These are phyloP conservation scores for Bos indicus DNA, from an alignment of 2,113 vertebrate species.

Conservation along the genomic window DNA sequence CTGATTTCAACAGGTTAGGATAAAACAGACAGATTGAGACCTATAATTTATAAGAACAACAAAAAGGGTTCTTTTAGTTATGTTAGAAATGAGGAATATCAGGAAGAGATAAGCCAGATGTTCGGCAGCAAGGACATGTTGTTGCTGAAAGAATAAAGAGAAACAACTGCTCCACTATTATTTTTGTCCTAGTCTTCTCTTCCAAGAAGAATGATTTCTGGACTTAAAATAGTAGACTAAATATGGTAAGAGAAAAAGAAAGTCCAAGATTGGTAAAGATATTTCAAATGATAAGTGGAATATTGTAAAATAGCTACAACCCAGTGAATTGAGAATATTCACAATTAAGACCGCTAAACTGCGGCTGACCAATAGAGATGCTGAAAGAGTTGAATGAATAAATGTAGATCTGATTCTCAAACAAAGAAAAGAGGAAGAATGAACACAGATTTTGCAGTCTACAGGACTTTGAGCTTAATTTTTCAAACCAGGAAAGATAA, in stretches of 20 bases:
- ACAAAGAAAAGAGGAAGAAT: not conserved
- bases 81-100: not conserved
- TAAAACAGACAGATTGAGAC: not conserved
- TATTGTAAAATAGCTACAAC: not conserved
- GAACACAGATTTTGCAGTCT: not conserved
- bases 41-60: not conserved
- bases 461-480: not conserved
- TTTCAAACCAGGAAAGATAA: not conserved
- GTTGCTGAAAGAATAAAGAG: not conserved
- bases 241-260: not conserved
- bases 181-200: not conserved
- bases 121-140: not conserved
- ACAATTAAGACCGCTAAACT: not conserved
- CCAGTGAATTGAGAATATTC: not conserved
- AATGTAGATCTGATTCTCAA: not conserved
- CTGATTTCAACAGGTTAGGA: not conserved
- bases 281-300: not conserved
- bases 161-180: not conserved
- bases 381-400: not conserved
- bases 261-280: not conserved
- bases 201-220: not conserved
- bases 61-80: not conserved
- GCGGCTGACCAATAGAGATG: not conserved
- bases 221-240: not conserved
- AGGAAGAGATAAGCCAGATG: not conserved